phyloP scores from a whole-genome alignment of 2,113 vertebrate species.

The Plecturocebus donacophilus region DNA sequence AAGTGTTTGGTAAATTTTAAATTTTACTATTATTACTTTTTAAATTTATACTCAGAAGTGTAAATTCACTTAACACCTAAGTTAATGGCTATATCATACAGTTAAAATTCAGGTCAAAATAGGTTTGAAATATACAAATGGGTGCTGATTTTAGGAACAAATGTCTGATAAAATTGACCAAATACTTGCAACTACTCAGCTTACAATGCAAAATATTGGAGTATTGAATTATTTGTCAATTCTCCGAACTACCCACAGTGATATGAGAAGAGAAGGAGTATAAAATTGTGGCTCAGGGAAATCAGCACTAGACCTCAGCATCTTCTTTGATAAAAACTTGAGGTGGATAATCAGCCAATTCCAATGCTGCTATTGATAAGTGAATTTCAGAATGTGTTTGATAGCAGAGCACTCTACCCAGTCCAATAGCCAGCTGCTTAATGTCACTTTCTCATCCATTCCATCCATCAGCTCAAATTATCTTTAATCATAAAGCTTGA shows the following conservation, averaged over 20 bases:
- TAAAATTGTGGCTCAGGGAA: neutral
- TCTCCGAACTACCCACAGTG: neutral
- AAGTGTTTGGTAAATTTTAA: neutral
- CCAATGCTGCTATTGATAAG: neutral
- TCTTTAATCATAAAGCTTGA: neutral
- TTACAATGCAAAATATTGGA: neutral
- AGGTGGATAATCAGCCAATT: neutral
- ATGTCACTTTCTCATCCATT: neutral
- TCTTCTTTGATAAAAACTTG: neutral
- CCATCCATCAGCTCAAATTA: neutral
- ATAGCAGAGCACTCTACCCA: neutral
- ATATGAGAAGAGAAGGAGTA: neutral
- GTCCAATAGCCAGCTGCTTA: neutral
- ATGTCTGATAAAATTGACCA: neutral
- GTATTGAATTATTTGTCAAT: neutral
- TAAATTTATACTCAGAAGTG: neutral
- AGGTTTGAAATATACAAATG: neutral
- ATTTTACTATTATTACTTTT: neutral
- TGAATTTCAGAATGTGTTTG: neutral
- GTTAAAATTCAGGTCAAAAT: neutral
- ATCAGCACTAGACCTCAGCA: neutral
- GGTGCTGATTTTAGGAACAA: neutral
- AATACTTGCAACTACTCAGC: neutral
- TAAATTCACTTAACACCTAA: neutral
- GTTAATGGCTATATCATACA: neutral